A percentile compares a stretch with the other conserved stretches of the same genome.
Conservation (phyloP, 92 coral and sea anemone genomes). For the Paragorgia papillata region DNA sequence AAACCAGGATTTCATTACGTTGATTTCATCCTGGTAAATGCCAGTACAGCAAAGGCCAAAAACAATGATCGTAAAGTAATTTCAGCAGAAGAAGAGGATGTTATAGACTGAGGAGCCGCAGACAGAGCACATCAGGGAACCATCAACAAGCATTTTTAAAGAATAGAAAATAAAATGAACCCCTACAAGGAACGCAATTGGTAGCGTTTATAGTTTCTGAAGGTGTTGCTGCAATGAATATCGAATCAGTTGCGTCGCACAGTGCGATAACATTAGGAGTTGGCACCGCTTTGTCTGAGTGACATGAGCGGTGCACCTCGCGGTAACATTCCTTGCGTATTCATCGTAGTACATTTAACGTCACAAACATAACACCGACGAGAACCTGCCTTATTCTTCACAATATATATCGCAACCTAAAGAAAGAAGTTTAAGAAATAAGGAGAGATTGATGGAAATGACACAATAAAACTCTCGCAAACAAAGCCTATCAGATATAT, state of each 20-base stretch:
- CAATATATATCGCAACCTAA: background rate
- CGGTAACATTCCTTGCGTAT: constrained; percentile 12
- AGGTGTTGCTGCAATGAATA: constrained; percentile 8
- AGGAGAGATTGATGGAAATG: background rate
- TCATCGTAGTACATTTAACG: background rate
- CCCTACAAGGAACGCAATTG: constrained; percentile 26
- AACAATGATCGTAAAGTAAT: background rate
- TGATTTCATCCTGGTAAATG: too few species aligned
- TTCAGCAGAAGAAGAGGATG: background rate
- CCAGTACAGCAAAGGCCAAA: too few species aligned
- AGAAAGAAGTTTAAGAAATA: background rate
- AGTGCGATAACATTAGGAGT: constrained; percentile 29
- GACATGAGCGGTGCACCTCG: constrained; percentile 19
- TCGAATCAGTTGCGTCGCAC: constrained; percentile 17
- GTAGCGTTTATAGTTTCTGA: constrained; percentile 36
- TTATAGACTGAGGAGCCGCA: constrained; percentile 5
- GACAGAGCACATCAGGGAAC: constrained; percentile 45
- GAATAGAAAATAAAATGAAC: constrained; percentile 30
- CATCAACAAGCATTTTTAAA: constrained; percentile 43
- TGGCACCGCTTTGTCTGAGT: constrained; percentile 45
- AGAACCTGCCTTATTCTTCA: background rate
- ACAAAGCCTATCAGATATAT: constrained; percentile 34
- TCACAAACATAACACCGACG: background rate
- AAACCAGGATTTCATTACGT: too few species aligned
- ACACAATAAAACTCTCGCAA: background rate